Evolutionary conservation across 2,113 vertebrate genomes (phyloP).

Genomic region (Pyrgilauda ruficollis): DNA sequence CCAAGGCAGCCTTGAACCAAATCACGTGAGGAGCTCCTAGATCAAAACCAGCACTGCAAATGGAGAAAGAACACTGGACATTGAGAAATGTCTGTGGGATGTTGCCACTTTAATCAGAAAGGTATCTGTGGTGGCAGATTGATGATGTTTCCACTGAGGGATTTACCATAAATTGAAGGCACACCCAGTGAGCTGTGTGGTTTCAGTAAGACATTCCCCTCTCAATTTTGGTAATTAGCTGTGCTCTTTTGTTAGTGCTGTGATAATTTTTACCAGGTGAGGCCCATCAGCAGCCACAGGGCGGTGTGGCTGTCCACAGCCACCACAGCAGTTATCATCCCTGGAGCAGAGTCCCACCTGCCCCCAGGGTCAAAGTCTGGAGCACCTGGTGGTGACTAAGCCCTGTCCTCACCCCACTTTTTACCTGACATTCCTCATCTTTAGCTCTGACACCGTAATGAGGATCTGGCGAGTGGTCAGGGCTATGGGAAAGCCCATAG

Average conservation of each 20-base stretch:
- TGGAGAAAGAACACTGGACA: background rate
- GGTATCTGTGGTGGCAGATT: background rate
- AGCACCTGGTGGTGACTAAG: accelerated
- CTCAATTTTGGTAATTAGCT: background rate
- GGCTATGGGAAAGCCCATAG: background rate
- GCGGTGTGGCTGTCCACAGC: background rate
- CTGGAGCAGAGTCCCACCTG: background rate
- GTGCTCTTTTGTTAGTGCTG: background rate
- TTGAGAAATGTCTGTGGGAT: background rate
- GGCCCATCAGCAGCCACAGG: background rate
- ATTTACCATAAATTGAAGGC: background rate
- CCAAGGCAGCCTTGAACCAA: background rate
- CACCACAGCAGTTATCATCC: background rate
- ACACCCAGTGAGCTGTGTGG: background rate
- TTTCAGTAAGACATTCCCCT: background rate
- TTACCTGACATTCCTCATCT: background rate
- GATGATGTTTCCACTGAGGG: background rate
- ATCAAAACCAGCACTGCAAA: background rate
- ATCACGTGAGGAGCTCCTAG: background rate
- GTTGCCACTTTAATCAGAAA: background rate
- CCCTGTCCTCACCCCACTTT: background rate
- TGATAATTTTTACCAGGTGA: background rate
- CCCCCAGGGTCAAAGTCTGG: background rate
- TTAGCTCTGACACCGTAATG: background rate
- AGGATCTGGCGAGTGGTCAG: background rate